phyloP scores from a whole-genome alignment of 2,797 vertebrate genomes.

The Pangasius macronema region DNA sequence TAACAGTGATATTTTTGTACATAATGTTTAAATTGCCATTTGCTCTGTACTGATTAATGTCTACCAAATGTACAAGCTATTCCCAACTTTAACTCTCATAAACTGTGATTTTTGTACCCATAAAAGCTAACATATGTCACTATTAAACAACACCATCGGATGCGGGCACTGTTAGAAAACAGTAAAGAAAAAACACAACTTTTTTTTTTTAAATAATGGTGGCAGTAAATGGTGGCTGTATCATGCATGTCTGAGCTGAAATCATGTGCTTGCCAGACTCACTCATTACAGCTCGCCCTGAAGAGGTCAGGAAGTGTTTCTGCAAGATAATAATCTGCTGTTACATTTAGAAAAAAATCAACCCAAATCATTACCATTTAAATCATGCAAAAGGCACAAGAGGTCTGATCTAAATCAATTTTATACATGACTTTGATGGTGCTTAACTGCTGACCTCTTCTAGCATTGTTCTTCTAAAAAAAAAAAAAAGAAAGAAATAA shows the following conservation, averaged over 20 bases:
- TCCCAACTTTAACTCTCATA: not conserved
- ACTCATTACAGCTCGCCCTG: conserved; percentile 35
- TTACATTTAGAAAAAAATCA: conserved; percentile 26
- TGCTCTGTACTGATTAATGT: not conserved
- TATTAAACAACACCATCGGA: not conserved
- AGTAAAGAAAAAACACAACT: not conserved
- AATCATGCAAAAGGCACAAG: not conserved
- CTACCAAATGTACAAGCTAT: not conserved
- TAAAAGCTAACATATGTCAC: not conserved
- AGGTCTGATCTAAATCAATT: not conserved
- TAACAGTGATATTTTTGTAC: not conserved
- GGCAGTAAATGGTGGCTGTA: not conserved
- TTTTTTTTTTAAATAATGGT: not conserved
- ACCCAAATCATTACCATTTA: not conserved
- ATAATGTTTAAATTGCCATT: not conserved
- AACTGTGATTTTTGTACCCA: not conserved
- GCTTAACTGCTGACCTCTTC: not conserved
- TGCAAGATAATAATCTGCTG: conserved; percentile 35
- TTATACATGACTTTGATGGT: not conserved
- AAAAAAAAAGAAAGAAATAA: not conserved
- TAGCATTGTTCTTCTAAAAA: not conserved
- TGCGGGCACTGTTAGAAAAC: not conserved
- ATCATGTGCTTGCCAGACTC: not conserved
- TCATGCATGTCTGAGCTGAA: not conserved
- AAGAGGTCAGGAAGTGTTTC: conserved; percentile 40